Evolutionary conservation across 2,888 invertebrate genomes (phyloP).

Genomic region (Volucella bombylans): DNA sequence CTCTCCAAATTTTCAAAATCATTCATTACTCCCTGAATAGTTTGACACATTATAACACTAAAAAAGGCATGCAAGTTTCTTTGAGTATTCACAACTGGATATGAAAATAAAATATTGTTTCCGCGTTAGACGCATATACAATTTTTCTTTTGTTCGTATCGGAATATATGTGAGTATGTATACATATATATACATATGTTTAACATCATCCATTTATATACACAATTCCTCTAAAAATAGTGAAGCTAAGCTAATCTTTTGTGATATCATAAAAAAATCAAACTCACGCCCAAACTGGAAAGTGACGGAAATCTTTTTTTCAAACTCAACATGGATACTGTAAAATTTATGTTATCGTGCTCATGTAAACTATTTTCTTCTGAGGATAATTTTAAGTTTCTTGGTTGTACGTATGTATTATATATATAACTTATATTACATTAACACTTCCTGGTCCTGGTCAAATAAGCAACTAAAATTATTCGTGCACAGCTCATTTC

Average conservation of each 20-base stretch:
- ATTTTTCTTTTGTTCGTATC: too few species aligned
- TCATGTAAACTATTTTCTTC: background rate
- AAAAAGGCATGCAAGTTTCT: too few species aligned
- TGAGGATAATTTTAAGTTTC: background rate
- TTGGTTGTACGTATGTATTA: background rate
- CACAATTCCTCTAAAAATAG: background rate
- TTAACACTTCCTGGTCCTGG: constrained; percentile 22
- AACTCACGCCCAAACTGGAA: constrained; percentile 84
- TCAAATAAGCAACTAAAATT: constrained; percentile 51
- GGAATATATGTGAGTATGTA: too few species aligned
- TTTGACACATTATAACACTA: too few species aligned
- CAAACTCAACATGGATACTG: constrained; percentile 79
- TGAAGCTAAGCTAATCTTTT: background rate
- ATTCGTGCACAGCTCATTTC: constrained; percentile 34
- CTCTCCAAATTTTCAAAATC: too few species aligned
- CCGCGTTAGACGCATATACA: too few species aligned
- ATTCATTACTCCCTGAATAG: too few species aligned
- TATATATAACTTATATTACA: background rate
- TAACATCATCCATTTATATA: too few species aligned
- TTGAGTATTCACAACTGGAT: too few species aligned
- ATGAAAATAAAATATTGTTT: too few species aligned
- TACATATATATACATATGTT: too few species aligned
- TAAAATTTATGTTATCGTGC: background rate
- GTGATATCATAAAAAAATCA: background rate
- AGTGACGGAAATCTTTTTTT: constrained; percentile 84